Conservation (phyloP, 2,888 invertebrate genomes). For the Eutolmus rufibarbis region DNA sequence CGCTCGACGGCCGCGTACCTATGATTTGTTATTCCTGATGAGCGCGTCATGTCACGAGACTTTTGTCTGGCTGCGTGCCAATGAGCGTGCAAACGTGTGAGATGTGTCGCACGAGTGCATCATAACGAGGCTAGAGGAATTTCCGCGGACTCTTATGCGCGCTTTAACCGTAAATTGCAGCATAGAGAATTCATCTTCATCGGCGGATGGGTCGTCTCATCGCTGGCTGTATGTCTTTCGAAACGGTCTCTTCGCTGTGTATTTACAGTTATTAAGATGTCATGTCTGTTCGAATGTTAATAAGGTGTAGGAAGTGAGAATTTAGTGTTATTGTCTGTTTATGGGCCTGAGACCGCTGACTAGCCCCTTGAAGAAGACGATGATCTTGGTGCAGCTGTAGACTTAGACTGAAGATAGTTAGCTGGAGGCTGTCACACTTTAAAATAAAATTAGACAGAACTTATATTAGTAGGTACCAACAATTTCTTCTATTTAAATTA, state of each 20-base stretch:
- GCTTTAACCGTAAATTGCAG: conserved; percentile 14
- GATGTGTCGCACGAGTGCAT: conserved; percentile 1
- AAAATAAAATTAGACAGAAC: not conserved
- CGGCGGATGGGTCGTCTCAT: not conserved
- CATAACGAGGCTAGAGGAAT: not conserved
- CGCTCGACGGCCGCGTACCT: not conserved
- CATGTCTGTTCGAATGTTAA: conserved; percentile 14
- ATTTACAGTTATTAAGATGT: conserved; percentile 38
- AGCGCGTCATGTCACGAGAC: not conserved
- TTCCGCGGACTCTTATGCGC: not conserved
- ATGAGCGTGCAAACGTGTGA: not conserved
- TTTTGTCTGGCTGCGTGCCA: conserved; percentile 6
- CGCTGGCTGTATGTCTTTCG: not conserved
- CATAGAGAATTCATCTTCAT: not conserved
- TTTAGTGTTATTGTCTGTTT: not conserved
- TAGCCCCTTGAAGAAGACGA: not conserved
- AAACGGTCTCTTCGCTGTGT: not conserved
- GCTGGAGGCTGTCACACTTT: not conserved
- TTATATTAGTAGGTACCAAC: not conserved
- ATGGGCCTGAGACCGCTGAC: not conserved
- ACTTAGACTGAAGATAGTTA: not conserved
- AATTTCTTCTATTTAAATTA: not conserved
- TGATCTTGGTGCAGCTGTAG: not conserved
- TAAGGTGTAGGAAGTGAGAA: conserved; percentile 17
- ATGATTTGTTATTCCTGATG: not conserved